Evolutionary conservation across 2,888 invertebrate species (phyloP), one percentile per base, ranked within the genome.

Genomic region (Ochropleura plecta): DNA sequence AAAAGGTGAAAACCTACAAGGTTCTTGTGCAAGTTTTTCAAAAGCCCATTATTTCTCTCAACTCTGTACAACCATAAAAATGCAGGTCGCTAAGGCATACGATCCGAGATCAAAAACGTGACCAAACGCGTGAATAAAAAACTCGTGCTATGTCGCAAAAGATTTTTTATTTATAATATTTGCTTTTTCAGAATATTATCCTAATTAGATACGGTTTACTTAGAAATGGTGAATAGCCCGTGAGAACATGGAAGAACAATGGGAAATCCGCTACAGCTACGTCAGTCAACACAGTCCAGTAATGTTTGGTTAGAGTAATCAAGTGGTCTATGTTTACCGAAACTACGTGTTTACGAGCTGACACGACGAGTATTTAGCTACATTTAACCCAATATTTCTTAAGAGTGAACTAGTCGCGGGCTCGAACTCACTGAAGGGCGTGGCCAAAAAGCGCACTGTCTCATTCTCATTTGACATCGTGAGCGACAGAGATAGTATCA

Each of bases 311-410:
- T 70, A 55, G 40, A 14, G 12, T 49, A 63, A 63, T 53, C 20
- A 46, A 59, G n/a, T 44, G 1, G 5, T 10, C 46, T 40, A 48
- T 60, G 44, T 62, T 78, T 78, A 53, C 53, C 30, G 30, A 77
- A 68, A 68, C 51, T 51, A 46, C n/a, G 14, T 48, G n/a, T 51
- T 76, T 48, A 60, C 8, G 8, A 60, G 20, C 20, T 51, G 8
- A 44, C 44, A 51, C 49, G 7, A 46, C 8, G 59, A 14, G 51
- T 46, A 76, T 77, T 77, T 69, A 62, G 49, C 14, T 40, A 75
- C 14, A 62, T 12, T 53, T 40, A 60, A 46, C 12, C 12, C 20
- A 30, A 30, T 40, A n/a, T 48, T 55, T 57, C n/a, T 55, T 3
- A n/a, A n/a, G n/a, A n/a, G n/a, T n/a, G n/a, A n/a, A n/a, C n/a